phyloP scores from a whole-genome alignment of 1,140 invertebrate species.

The Elymnias hypermnestra region DNA sequence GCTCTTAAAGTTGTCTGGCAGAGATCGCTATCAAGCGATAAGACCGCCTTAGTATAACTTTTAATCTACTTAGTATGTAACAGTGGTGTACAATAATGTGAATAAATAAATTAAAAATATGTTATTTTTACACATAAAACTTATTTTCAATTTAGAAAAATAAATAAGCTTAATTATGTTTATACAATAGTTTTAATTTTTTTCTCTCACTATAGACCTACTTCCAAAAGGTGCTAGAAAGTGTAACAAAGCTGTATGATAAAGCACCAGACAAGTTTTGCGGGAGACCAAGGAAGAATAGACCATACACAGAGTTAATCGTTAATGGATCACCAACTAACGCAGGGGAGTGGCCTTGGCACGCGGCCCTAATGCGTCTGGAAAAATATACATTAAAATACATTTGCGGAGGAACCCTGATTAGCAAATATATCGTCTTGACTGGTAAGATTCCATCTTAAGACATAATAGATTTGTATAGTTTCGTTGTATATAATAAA shows the following conservation, averaged over 20 bases:
- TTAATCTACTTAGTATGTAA: too few species aligned
- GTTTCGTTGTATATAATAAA: not conserved
- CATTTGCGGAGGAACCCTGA: constrained; percentile 48
- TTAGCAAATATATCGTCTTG: constrained; percentile 37
- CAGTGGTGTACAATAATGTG: too few species aligned
- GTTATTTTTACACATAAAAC: too few species aligned
- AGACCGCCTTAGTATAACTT: too few species aligned
- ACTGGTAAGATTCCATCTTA: constrained; percentile 50
- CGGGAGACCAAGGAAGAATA: constrained; percentile 35
- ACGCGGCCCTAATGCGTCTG: constrained; percentile 86
- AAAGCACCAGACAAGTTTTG: constrained; percentile 28
- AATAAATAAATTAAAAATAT: too few species aligned
- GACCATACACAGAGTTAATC: constrained; percentile 37
- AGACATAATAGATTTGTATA: too few species aligned
- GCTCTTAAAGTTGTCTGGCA: too few species aligned
- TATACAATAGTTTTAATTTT: not conserved
- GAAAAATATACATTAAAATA: constrained; percentile 66
- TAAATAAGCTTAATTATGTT: not conserved
- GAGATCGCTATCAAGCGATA: too few species aligned
- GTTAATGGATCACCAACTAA: constrained; percentile 33
- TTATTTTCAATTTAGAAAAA: too few species aligned
- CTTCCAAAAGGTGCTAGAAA: not conserved
- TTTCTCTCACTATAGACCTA: constrained; percentile 1
- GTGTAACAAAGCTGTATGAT: not conserved
- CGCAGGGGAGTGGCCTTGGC: constrained; percentile 91